Conservation (phyloP, 2,113 vertebrate species). For the Dicerorhinus sumatrensis region DNA sequence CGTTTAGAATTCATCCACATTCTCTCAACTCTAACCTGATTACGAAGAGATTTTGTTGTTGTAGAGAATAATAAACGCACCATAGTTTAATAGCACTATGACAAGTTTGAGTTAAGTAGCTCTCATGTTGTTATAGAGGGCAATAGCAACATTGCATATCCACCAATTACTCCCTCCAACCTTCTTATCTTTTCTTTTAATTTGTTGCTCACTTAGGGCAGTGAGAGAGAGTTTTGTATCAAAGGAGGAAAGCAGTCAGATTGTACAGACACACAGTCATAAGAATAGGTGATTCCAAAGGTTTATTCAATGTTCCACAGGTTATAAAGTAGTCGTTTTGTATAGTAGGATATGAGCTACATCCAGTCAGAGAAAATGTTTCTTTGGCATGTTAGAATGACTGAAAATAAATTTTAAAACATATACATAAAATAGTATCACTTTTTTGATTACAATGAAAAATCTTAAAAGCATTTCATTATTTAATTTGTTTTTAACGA, state of each 20-base stretch:
- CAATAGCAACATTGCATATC: not conserved
- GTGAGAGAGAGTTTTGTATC: not conserved
- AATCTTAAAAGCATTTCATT: not conserved
- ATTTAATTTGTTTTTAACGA: not conserved
- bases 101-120: conserved; percentile 65
- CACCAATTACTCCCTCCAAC: not conserved
- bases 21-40: conserved; percentile 69
- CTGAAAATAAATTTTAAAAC: not conserved
- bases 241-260: not conserved
- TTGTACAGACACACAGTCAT: not conserved
- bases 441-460: not conserved
- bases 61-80: conserved; percentile 53
- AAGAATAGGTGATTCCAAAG: not conserved
- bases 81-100: conserved; percentile 42
- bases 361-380: not conserved
- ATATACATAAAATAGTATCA: not conserved
- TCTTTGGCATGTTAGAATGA: not conserved
- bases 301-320: not conserved
- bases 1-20: conserved; percentile 53
- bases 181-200: not conserved
- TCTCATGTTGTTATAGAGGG: conserved; percentile 32
- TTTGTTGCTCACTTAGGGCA: not conserved
- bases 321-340: not conserved
- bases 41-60: conserved; percentile 73
- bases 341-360: not conserved